Percentiles rank a stretch among this genome's conserved stretches.
These are phyloP conservation scores for Brachyptera putata DNA, from an alignment of 2,888 invertebrate species.

Conservation along the genomic window DNA sequence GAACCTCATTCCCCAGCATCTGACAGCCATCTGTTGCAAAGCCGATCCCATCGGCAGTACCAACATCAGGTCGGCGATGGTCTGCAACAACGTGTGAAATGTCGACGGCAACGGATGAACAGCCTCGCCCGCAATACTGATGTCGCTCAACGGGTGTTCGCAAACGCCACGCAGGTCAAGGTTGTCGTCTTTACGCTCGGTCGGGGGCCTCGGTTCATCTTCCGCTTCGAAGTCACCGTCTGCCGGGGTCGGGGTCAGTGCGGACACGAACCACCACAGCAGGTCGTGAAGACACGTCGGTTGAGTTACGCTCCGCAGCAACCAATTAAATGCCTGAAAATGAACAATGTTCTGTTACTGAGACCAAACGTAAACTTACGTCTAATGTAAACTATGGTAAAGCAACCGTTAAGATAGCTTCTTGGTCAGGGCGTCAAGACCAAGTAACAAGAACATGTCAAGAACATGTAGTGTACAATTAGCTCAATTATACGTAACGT, in stretches of 20 bases:
- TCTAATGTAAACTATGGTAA: no score
- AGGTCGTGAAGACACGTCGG: conserved; percentile 90
- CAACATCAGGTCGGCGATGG: conserved; percentile 88
- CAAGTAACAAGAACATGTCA: no score
- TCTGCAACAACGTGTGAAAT: conserved; percentile 83
- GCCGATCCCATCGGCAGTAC: conserved; percentile 82
- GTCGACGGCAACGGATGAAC: conserved; percentile 61
- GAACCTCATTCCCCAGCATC: conserved; percentile 91
- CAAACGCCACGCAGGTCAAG: conserved; percentile 55
- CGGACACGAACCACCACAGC: conserved; percentile 93
- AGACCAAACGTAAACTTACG: no score
- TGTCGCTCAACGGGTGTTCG: conserved; percentile 76
- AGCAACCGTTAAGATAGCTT: no score
- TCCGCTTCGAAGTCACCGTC: conserved; percentile 38
- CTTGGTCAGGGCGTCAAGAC: no score
- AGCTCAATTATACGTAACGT: no score
- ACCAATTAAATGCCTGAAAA: conserved; percentile 83
- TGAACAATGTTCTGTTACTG: no score
- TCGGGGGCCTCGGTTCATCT: conserved; percentile 40
- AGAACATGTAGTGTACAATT: no score
- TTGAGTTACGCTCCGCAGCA: conserved; percentile 85
- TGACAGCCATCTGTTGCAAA: conserved; percentile 84
- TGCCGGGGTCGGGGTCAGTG: conserved; percentile 57
- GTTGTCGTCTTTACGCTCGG: conserved; percentile 8
- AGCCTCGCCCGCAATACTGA: conserved; percentile 68